Conservation (phyloP, 2,888 invertebrate species). For the Chrysolina haemoptera region DNA sequence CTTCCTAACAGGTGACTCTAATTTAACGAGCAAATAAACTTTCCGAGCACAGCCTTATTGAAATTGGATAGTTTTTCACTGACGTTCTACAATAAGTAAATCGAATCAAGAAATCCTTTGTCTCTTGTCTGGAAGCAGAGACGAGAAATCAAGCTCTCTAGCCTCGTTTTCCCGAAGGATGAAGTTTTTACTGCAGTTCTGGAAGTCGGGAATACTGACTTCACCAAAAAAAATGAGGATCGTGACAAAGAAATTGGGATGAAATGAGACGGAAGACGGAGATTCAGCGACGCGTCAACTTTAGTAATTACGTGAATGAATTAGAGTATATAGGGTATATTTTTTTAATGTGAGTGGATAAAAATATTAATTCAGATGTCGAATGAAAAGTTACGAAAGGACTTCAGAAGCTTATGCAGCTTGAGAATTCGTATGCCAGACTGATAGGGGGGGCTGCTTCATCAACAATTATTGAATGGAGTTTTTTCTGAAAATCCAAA, state of each 20-base stretch:
- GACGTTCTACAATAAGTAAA: conserved; percentile 42
- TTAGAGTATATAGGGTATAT: conserved; percentile 55
- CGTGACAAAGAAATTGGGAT: conserved; percentile 66
- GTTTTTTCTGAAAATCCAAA: no score
- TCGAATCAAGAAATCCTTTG: conserved; percentile 59
- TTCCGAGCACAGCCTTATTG: conserved; percentile 40
- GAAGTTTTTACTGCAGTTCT: conserved; percentile 66
- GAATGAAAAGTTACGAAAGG: no score
- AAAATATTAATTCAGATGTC: no score
- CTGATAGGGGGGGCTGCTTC: no score
- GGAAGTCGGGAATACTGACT: conserved; percentile 61
- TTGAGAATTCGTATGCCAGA: no score
- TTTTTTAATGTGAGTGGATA: neutral
- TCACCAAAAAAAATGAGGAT: conserved; percentile 65
- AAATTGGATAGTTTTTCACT: conserved; percentile 46
- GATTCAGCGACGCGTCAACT: conserved; percentile 65
- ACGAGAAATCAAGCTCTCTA: conserved; percentile 61
- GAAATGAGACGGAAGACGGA: conserved; percentile 65
- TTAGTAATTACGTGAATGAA: conserved; percentile 66
- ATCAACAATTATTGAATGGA: no score
- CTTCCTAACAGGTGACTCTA: conserved; percentile 33
- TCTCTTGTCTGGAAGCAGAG: conserved; percentile 60
- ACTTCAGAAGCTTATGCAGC: no score
- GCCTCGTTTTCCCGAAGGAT: conserved; percentile 64
- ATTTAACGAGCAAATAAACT: conserved; percentile 39